Evolutionary conservation across 37 sponge, comb jelly and placozoan species (phyloP).

Genomic region (Eunapius fragilis): DNA sequence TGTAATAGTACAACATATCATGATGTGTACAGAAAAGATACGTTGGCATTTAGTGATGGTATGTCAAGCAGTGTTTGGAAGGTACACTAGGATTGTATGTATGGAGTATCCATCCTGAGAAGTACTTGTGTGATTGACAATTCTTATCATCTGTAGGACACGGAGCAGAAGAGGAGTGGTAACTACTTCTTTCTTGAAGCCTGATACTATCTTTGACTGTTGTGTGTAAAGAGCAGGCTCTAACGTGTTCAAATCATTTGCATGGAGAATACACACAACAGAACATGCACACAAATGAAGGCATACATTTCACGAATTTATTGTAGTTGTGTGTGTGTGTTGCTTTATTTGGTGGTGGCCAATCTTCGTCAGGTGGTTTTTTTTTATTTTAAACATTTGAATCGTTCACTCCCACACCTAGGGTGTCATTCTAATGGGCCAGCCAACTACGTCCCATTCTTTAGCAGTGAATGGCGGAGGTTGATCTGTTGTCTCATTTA

Average conservation of each 20-base stretch:
- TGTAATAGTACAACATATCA: too few species aligned
- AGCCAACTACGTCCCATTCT: too few species aligned
- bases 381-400: background rate
- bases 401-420: background rate
- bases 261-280: background rate
- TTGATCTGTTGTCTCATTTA: too few species aligned
- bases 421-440: too few species aligned
- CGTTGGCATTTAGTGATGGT: too few species aligned
- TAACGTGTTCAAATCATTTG: background rate
- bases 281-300: background rate
- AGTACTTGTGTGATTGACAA: background rate
- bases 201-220: conserved; percentile 20
- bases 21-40: too few species aligned
- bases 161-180: conserved; percentile 93
- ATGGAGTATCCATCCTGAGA: background rate
- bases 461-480: too few species aligned
- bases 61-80: too few species aligned
- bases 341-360: background rate
- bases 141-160: conserved; percentile 59
- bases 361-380: background rate
- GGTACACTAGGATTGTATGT: too few species aligned
- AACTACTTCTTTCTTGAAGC: conserved; percentile 96
- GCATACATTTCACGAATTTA: background rate
- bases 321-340: background rate
- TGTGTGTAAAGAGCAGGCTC: background rate